phyloP scores from a whole-genome alignment of 2,113 vertebrate species.

The Gavialis gangeticus region DNA sequence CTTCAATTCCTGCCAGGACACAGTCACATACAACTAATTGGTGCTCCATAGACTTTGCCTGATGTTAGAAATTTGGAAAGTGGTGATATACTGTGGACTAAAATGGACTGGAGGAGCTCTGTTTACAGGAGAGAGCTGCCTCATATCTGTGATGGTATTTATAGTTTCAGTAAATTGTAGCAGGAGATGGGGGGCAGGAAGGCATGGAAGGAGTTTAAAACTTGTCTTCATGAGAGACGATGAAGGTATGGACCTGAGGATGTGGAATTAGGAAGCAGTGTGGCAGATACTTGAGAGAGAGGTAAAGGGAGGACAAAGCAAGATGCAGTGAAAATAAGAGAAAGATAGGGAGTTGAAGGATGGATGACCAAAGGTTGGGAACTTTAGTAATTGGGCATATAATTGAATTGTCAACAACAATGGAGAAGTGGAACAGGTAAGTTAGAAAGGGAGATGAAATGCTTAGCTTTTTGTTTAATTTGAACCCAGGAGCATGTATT shows the following conservation, averaged over 20 bases:
- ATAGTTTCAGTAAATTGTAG: background rate
- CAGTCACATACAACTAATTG: background rate
- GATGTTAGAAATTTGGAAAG: background rate
- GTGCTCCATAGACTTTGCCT: background rate
- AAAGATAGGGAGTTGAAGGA: background rate
- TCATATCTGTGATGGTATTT: background rate
- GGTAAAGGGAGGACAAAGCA: accelerated
- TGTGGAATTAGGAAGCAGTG: background rate
- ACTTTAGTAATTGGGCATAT: background rate
- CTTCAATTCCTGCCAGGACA: background rate
- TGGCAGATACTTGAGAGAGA: background rate
- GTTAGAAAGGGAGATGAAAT: background rate
- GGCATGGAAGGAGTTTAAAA: background rate
- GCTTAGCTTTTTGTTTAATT: background rate
- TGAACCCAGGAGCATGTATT: background rate
- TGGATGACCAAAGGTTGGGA: background rate
- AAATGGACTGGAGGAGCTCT: background rate
- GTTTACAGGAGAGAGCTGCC: background rate
- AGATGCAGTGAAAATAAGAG: background rate
- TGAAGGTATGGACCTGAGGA: background rate
- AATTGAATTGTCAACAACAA: background rate
- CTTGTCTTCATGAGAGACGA: background rate
- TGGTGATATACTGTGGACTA: accelerated
- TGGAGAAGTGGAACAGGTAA: background rate
- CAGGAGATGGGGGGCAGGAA: background rate